phyloP scores from a whole-genome alignment of 1,140 invertebrate species.

The silkworm (Bombyx mori) region DNA sequence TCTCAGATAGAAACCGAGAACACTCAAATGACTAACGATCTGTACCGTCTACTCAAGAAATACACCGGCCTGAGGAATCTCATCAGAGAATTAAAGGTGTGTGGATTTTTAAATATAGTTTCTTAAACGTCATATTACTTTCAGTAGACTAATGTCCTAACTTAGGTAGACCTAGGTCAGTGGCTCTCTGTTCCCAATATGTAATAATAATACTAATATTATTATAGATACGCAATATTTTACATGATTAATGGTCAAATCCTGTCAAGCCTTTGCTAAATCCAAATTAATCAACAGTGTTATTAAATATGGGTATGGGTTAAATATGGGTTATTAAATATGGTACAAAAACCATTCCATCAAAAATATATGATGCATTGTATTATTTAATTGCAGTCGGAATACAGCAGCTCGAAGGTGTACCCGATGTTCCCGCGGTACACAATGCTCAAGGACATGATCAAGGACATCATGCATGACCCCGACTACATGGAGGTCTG shows the following conservation, averaged over 20 bases:
- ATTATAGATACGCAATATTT: too few relatives aligned
- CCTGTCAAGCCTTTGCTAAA: too few relatives aligned
- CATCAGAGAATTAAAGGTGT: constrained; percentile 89
- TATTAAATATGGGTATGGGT: too few relatives aligned
- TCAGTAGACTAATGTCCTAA: too few relatives aligned
- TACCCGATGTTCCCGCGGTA: constrained; percentile 95
- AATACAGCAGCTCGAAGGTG: constrained; percentile 90
- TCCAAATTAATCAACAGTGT: too few relatives aligned
- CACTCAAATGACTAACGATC: constrained; percentile 94
- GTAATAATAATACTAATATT: too few relatives aligned
- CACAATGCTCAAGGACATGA: constrained; percentile 95
- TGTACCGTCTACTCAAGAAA: constrained; percentile 92
- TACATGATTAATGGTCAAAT: too few relatives aligned
- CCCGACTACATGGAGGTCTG: constrained; percentile 96
- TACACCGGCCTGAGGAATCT: constrained; percentile 90
- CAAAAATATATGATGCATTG: not conserved
- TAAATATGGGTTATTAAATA: too few relatives aligned
- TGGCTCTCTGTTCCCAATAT: too few relatives aligned
- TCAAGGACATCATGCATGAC: constrained; percentile 93
- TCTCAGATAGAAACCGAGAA: constrained; percentile 94
- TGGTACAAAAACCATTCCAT: too few relatives aligned
- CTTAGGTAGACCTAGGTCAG: too few relatives aligned
- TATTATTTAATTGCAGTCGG: constrained; percentile 75
- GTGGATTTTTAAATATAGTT: not conserved
- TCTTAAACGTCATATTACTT: not conserved